Percentiles rank a stretch among this genome's conserved stretches.
Evolutionary conservation across 2,888 invertebrate genomes (phyloP).

Genomic region (Eledona agricola): DNA sequence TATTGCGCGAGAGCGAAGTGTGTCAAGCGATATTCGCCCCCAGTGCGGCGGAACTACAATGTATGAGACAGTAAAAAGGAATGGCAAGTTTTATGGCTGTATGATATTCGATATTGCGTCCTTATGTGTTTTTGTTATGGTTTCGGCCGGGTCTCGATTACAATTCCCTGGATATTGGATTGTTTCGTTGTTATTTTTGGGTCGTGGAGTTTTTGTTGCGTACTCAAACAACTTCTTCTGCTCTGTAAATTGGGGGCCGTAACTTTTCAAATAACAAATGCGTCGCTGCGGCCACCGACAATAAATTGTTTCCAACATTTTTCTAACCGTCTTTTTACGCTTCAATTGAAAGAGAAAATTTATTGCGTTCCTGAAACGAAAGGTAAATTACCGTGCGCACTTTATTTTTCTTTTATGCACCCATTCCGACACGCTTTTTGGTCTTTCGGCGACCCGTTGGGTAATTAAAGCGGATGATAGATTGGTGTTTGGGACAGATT

Average conservation of each 20-base stretch:
- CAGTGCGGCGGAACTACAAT: slow-evolving; percentile 23
- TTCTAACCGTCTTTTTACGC: slow-evolving; percentile 35
- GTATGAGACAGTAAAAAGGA: slow-evolving; percentile 43
- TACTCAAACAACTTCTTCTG: slow-evolving; percentile 31
- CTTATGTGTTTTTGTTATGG: slow-evolving; percentile 46
- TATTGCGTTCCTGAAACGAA: slow-evolving; percentile 29
- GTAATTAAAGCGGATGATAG: no score
- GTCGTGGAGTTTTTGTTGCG: slow-evolving; percentile 28
- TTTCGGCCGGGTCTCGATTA: slow-evolving; percentile 37
- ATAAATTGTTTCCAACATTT: slow-evolving; percentile 36
- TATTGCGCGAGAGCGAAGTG: slow-evolving; percentile 25
- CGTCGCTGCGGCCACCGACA: slow-evolving; percentile 34
- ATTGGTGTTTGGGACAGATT: no score
- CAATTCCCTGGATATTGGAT: slow-evolving; percentile 37
- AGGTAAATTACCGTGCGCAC: slow-evolving; percentile 33
- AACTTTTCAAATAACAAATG: slow-evolving; percentile 37
- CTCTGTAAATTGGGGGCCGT: slow-evolving; percentile 32
- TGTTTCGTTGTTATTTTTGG: slow-evolving; percentile 35
- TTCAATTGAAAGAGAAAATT: slow-evolving; percentile 35
- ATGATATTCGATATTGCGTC: slow-evolving; percentile 47
- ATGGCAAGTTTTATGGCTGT: slow-evolving; percentile 45
- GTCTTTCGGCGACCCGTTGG: no score
- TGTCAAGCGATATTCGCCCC: slow-evolving; percentile 13
- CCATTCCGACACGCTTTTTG: no score
- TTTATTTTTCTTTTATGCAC: no score